phyloP scores from a whole-genome alignment of 2,888 invertebrate species.

The Anthrax anthrax region DNA sequence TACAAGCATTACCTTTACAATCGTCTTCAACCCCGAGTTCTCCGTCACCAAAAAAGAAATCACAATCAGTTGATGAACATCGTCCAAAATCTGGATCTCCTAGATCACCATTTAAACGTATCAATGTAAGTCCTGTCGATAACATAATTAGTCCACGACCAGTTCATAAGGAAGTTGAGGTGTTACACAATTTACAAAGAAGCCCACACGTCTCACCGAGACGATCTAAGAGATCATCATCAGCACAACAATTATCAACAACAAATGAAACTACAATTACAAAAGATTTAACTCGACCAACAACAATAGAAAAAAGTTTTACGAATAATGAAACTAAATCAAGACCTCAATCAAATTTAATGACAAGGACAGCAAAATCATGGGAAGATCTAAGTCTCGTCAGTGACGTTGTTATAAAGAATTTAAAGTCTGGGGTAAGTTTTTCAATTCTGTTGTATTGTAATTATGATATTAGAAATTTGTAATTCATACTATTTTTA shows the following conservation, averaged over 20 bases:
- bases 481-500: too few species aligned
- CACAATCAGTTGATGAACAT: conserved; percentile 7
- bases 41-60: conserved; percentile 13
- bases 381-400: conserved; percentile 52
- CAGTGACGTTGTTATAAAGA: conserved; percentile 44
- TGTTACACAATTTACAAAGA: conserved; percentile 51
- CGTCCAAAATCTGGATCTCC: conserved; percentile 18
- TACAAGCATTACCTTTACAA: conserved; percentile 18
- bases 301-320: conserved; percentile 2
- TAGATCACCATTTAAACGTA: conserved; percentile 19
- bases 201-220: conserved; percentile 45
- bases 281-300: not conserved
- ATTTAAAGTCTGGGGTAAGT: conserved; percentile 56
- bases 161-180: conserved; percentile 48
- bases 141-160: conserved; percentile 33
- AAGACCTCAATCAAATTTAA: conserved; percentile 19
- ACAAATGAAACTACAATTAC: not conserved
- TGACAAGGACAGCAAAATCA: conserved; percentile 10
- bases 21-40: conserved; percentile 17
- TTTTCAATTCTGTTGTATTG: too few species aligned
- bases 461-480: too few species aligned
- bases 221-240: conserved; percentile 21
- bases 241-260: conserved; percentile 10
- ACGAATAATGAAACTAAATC: conserved; percentile 10
- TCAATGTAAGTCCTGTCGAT: conserved; percentile 37